Evolutionary conservation across 2,888 invertebrate species (phyloP).

Genomic region (Drosophila helvetica): DNA sequence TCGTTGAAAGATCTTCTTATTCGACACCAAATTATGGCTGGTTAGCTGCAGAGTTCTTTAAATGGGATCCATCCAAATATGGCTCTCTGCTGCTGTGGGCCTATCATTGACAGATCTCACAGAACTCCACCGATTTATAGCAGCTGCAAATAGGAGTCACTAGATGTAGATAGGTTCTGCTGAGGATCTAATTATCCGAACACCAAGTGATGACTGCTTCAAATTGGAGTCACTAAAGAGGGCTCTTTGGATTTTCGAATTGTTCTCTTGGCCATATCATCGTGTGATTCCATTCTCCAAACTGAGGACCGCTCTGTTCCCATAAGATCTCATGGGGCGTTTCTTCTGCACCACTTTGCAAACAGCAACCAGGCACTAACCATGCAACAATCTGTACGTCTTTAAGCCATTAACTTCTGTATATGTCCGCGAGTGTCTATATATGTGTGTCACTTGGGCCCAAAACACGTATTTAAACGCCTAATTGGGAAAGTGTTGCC

Average conservation of each 20-base stretch:
- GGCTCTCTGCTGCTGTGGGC: not conserved
- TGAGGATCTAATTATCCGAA: not conserved
- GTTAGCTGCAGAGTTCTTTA: not conserved
- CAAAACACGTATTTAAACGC: slow-evolving; percentile 23
- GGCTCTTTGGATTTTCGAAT: not conserved
- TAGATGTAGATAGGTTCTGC: not conserved
- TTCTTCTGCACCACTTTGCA: slow-evolving; percentile 53
- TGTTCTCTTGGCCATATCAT: not conserved
- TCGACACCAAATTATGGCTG: not conserved
- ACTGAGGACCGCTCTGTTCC: slow-evolving; percentile 9
- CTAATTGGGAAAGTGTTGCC: slow-evolving; percentile 74
- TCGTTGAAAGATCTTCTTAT: not conserved
- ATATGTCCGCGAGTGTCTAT: slow-evolving; percentile 33
- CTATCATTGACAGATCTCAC: slow-evolving; percentile 20
- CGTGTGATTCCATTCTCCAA: not conserved
- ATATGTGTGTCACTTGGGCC: slow-evolving; percentile 36
- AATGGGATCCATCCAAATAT: not conserved
- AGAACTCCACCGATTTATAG: slow-evolving; percentile 4
- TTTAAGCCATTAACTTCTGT: slow-evolving; percentile 64
- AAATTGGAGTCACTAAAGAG: not conserved
- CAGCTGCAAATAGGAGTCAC: no score
- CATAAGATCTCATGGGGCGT: slow-evolving; percentile 38
- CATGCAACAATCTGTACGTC: slow-evolving; percentile 54
- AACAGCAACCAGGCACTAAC: slow-evolving; percentile 42
- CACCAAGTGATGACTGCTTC: not conserved